Evolutionary conservation across 2,797 vertebrate genomes (phyloP).

Genomic region (Mus caroli): DNA sequence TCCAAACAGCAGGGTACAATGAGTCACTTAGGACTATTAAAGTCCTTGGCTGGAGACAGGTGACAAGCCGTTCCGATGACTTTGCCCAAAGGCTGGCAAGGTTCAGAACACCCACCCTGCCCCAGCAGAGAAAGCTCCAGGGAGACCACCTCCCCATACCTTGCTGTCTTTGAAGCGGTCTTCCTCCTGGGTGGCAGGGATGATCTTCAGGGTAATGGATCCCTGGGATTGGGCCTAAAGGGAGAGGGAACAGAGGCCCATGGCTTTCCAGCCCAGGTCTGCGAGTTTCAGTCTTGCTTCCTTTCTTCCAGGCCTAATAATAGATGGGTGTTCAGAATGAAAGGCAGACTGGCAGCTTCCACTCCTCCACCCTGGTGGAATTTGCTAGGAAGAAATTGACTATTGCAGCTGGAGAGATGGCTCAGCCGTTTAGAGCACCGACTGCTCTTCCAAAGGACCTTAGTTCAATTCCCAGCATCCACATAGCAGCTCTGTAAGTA

Average conservation of each 20-base stretch:
- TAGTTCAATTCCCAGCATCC: not conserved
- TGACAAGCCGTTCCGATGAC: not conserved
- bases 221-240: constrained; percentile 96
- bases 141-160: constrained; percentile 85
- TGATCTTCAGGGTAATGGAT: constrained; percentile 97
- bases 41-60: not conserved
- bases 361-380: not conserved
- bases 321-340: not conserved
- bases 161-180: constrained; percentile 95
- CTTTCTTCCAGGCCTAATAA: not conserved
- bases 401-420: not conserved
- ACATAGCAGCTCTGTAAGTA: not conserved
- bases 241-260: constrained; percentile 1
- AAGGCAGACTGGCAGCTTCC: not conserved
- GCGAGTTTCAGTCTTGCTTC: not conserved
- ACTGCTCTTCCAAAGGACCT: not conserved
- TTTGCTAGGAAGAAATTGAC: constrained; percentile 1
- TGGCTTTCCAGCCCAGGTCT: not conserved
- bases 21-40: constrained; percentile 51
- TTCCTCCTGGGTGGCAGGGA: constrained; percentile 95
- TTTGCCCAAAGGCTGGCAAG: not conserved
- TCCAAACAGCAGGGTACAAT: constrained; percentile 32
- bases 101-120: not conserved
- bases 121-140: not conserved
- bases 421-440: not conserved